These are phyloP conservation scores for Seriola rivoliana DNA, from an alignment of 2,113 vertebrate species.

Conservation along the genomic window DNA sequence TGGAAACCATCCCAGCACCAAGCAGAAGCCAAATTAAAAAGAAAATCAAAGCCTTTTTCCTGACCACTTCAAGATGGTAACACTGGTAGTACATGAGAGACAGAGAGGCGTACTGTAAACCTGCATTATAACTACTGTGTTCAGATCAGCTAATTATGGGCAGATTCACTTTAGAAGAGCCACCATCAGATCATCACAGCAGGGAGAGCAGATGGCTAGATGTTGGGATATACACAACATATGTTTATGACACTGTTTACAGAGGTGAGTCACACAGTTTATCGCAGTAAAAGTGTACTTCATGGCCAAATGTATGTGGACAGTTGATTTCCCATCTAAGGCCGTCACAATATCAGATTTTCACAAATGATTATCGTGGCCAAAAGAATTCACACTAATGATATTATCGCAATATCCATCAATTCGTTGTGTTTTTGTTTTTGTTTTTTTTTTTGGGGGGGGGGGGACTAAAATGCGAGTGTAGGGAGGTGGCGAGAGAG, in stretches of 20 bases:
- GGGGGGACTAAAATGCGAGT: no score
- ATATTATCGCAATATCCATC: no score
- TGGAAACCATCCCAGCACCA: constrained; percentile 61
- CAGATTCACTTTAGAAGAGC: constrained; percentile 31
- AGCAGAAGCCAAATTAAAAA: constrained; percentile 60
- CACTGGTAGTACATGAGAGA: constrained; percentile 80
- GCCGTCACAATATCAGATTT: no score
- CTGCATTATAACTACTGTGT: constrained; percentile 42
- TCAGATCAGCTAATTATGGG: constrained; percentile 36
- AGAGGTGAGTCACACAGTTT: constrained; percentile 6
- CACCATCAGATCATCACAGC: constrained; percentile 36
- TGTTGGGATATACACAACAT: constrained; percentile 7
- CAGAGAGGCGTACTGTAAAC: constrained; percentile 11
- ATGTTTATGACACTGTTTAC: neutral
- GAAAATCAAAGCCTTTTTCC: constrained; percentile 88
- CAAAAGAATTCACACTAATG: no score
- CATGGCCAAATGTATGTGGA: neutral
- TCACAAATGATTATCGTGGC: no score
- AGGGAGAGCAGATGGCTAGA: constrained; percentile 41
- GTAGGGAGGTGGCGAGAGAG: no score
- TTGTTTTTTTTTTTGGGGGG: no score
- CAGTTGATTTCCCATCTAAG: no score
- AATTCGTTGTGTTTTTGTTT: no score
- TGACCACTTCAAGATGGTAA: constrained; percentile 89
- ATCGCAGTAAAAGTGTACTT: neutral